Base-by-base conservation (phyloP, 2,888 invertebrate species). In the Notodonta ziczac region DNA sequence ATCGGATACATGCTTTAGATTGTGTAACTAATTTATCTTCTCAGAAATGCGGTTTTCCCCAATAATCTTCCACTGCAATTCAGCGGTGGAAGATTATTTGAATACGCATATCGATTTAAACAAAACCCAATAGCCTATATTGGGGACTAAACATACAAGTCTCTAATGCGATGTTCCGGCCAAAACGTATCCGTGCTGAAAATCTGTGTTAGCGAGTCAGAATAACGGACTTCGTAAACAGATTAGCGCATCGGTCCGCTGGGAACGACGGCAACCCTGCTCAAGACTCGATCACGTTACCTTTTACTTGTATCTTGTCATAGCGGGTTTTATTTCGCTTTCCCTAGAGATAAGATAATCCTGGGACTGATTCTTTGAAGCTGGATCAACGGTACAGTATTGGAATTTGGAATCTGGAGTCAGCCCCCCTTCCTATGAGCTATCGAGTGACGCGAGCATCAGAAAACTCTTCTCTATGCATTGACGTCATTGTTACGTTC, bases 291-390 rank as follows among this genome's bases (percentile, higher is more conserved):
- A 39, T 42, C 58, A 58, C 58, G 58, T 63, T 63, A 65, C 62
- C 57, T 65, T 65, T 57, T 61, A 65, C 60, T 56, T 62, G 51
- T 48, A 54, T 57, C 52, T 35, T 56, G 46, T 53, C 61, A 61
- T 64, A 64, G 54, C 70, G 48, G 56, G 62, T 67, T 69, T 67
- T 65, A 65, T 63, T 66, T 73, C 60, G 42, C 35, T 64, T 65
- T 66, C 67, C 62, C 60, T 63, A 50, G 61, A 61, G 62, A 52
- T 57, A 63, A 60, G 50, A 61, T 66, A 65, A 72, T 68, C 65
- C 56, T 56, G 60, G 54, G 54, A 58, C 56, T 61, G 66, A 61
- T 63, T 73, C 67, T 73, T 63, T 64, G 57, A 59, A 65, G 63
- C 55, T 60, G 54, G 59, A 63, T 64, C 63, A 67, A 64, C 51